Evolutionary conservation across 2,797 vertebrate species (phyloP), one percentile per base, ranked within the genome.

Genomic region (Florisuga fusca): DNA sequence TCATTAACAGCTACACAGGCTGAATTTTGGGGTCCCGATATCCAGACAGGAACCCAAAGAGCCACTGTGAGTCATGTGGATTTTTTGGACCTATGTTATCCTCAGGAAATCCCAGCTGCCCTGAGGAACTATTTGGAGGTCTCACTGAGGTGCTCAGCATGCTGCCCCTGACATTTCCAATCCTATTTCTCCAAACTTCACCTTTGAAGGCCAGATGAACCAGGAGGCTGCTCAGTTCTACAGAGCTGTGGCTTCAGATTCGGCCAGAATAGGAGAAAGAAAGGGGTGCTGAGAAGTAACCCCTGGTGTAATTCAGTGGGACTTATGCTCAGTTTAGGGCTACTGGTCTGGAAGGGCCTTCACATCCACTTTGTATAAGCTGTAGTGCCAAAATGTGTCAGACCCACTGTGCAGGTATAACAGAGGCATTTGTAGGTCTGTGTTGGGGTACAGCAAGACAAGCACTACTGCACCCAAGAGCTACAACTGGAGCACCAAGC

Each of bases 1-100:
- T 88, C 87, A 69, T 90, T 94, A 95, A 69, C 62, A 78, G 61
- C 54, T 69, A 34, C 69, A 55, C 31, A 68, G 43, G 48, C 62
- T 75, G 73, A 84, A 69, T 86, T 69, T 81, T 89, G 88, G 25
- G 21, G 85, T 88, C 46, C 55, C 48, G 54, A 21, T 83, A 75
- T 22, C 57, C 73, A 81, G 83, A 81, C 9, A 86, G 54, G 62
- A 91, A 62, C 34, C 50, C 76, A 66, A 86, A 83, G 57, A 78
- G 50, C 34, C 58, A 64, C 46, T 0, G 0, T 22, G 73, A 87
- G 72, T 78, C 69, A 61, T 10, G 2, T 3, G 8, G 45, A 67
- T 3, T 20, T 77, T 46, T 85, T 58, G 61, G 51, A 33, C 54
- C 95, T 67, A 46, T 1, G 2, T 67, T 80, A 48, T 20, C 45